A percentile compares a stretch with the other conserved stretches of the same genome.
These are phyloP conservation scores for Aphis craccivora DNA, from an alignment of 1,140 invertebrate genomes.

Conservation along the genomic window DNA sequence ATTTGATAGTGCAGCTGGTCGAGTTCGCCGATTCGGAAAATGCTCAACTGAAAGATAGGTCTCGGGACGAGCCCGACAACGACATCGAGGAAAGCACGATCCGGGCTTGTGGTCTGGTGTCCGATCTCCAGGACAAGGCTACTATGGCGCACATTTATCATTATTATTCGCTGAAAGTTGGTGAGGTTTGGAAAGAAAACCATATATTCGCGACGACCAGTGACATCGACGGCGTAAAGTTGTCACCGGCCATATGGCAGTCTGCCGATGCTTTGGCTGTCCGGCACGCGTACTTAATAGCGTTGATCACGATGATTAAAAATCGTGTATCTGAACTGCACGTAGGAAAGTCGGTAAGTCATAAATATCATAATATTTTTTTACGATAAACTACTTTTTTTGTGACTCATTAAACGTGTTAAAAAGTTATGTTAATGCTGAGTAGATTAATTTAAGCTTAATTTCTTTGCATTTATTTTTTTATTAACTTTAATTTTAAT, in stretches of 20 bases:
- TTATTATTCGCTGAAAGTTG: slow-evolving; percentile 14
- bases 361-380: background rate
- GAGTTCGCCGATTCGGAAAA: background rate
- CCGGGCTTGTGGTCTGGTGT: background rate
- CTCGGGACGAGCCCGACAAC: background rate
- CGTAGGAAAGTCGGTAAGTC: background rate
- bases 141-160: background rate
- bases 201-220: background rate
- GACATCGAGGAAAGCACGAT: background rate
- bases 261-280: background rate
- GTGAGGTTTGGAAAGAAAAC: slow-evolving; percentile 9
- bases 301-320: background rate
- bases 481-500: background rate
- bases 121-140: background rate
- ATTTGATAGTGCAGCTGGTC: background rate
- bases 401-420: background rate
- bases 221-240: background rate
- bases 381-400: background rate
- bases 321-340: background rate
- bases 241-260: background rate
- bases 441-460: background rate
- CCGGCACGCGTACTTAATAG: background rate
- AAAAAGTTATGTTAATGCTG: background rate
- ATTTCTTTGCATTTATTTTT: background rate
- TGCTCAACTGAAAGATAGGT: no score